Base-by-base conservation (phyloP, 2,113 vertebrate species). In the Prunella fulvescens region DNA sequence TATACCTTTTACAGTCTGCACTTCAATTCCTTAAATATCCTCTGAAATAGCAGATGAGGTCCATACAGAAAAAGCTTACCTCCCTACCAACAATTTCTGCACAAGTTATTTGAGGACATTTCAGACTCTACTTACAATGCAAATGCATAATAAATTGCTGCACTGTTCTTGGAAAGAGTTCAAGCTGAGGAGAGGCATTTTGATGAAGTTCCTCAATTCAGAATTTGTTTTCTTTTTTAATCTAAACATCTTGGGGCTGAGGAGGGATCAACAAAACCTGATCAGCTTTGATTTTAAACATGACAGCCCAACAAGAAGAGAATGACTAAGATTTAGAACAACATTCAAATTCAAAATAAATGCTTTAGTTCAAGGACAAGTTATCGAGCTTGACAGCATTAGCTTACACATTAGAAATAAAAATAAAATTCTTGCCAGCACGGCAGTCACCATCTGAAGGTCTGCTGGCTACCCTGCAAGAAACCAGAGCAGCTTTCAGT, bases 61-160 rank as follows among this genome's bases (percentile, higher is more conserved):
- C 66, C 80, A 64, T 19, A 62, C 7, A 88, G 58, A 44, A 92
- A 78, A 81, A 92, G 40, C 44, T 42, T 40, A 89, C 86, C 67
- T 93, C 78, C 76, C 65, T 44, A 92, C 44, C 88, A 54, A 39
- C 33, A 90, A 88, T 39, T 92, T 86, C 39, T 58, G 42, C 60
- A 56, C 50, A 83, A 94, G 95, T 92, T 86, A 96, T 66, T 61
- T 88, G 87, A 96, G 92, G 94, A 96, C 86, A 78, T 71, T 83
- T 78, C 91, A 93, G 92, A 35, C 69, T 90, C 82, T 56, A 73
- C 86, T 93, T 81, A 78, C 16, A 78, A 65, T 51, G 86, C 62
- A 95, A 90, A 93, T 81, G 67, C 93, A 72, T 67, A 66, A 92
- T 56, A 81, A 90, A 88, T 83, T 88, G 56, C 80, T 66, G 24